Evolutionary conservation across 2,113 vertebrate species (phyloP), one percentile per base, ranked within the genome.

Genomic region (Sitta europaea): DNA sequence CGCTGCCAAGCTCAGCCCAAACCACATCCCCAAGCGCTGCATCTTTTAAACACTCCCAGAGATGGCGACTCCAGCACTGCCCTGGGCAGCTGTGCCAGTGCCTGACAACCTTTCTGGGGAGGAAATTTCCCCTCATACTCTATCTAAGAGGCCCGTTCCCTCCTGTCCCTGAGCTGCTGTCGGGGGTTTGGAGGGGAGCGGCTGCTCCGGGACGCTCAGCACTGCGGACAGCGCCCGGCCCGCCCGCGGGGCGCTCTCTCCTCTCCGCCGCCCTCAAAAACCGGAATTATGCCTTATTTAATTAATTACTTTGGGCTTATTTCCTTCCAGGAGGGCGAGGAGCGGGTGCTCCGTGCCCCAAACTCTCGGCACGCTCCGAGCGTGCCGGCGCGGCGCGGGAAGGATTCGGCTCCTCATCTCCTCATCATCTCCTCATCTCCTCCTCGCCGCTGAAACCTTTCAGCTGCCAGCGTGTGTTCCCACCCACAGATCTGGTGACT

Each of bases 231-330:
- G 81, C 19, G 23, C 61, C 55, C n/a, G 20, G 9, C 13, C 68
- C 12, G 5, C 4, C 65, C 19, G 4, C 3, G 3, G 57, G 24
- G 5, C 21, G 4, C 7, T 12, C 35, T 1, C 5, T 12, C 5
- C 35, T 1, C 27, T 16, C n/a, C 23, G 1, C 58, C 10, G 1
- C 50, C 48, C 71, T 2, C 1, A 31, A 14, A 31, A 25, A 0
- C 16, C 1, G 7, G 0, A 10, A 0, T 6, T 54, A 16, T 1
- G 11, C 25, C 21, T 43, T 3, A 6, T 31, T 53, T 5, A 5
- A 10, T 11, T 1, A 3, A 58, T 42, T 35, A 2, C 2, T 1
- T 29, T 4, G 5, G 14, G 36, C 1, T 67, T 9, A 2, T 75
- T 58, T 24, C 2, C 8, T 2, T 0, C 16, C 43, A 1, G 1